Base-by-base conservation (phyloP, 2,797 vertebrate genomes). In the Hylomyscus alleni region DNA sequence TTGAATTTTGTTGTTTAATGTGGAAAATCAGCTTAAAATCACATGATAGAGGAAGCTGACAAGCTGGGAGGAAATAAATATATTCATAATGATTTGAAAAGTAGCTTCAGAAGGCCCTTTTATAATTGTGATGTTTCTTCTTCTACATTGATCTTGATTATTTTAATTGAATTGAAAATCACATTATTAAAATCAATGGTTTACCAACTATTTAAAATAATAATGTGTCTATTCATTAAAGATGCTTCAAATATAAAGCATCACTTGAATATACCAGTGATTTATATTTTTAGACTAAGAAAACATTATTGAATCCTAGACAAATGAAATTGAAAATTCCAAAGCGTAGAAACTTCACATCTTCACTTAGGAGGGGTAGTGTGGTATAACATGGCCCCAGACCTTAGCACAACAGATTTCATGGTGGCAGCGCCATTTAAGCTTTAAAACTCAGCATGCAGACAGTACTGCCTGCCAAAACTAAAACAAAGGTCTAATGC, bases 271-370 rank as follows among this genome's bases (percentile, higher is more conserved):
- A n/a, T 89, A 20, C 2, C 29, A 75, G n/a, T 56, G n/a, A 90
- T 60, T 86, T 67, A 34, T 80, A 85, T 87, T 29, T 92, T 92
- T 50, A 89, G 47, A 90, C 72, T 37, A 69, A 17, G 22, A 92
- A 14, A n/a, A 60, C 50, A 26, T 26, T 83, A 40, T 52, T 47
- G 22, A 52, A 52, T 76, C 29, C 34, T 88, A 73, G 31, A 73
- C n/a, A 50, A 90, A 65, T 91, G 13, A 87, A 80, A 67, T 26
- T 44, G 12, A n/a, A 84, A 73, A 72, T 87, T 77, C 2, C 34
- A 34, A 62, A 50, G 1, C 37, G 37, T 15, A 90, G 72, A 93
- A 87, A 84, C 6, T n/a, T 26, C 37, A 19, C 0, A n/a, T 19
- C 9, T 54, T 67, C 11, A 69, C n/a, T 75, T 40, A n/a, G 10